phyloP scores from a whole-genome alignment of 2,113 vertebrate species.

The Protobothrops flavoviridis region DNA sequence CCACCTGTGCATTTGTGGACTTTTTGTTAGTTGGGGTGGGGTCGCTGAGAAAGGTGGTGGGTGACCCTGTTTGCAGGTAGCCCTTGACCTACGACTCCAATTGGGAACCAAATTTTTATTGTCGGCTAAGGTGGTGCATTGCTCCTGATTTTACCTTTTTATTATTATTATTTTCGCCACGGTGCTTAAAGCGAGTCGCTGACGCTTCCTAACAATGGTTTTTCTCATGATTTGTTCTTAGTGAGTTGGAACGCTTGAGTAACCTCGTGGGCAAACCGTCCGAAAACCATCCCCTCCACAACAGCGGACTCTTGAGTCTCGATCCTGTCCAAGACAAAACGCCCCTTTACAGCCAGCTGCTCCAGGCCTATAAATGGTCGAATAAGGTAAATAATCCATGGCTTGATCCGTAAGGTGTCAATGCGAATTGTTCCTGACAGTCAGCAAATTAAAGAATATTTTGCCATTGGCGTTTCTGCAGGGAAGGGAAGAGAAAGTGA shows the following conservation, averaged over 20 bases:
- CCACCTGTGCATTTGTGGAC: too few relatives aligned
- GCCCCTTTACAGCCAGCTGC: conserved; percentile 93
- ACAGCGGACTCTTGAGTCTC: conserved; percentile 91
- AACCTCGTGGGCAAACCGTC: conserved; percentile 93
- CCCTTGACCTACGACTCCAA: too few relatives aligned
- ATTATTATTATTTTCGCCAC: too few relatives aligned
- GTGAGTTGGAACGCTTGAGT: conserved; percentile 91
- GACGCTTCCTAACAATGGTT: not conserved
- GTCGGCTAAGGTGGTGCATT: too few relatives aligned
- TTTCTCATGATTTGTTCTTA: conserved; percentile 67
- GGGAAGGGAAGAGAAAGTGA: not conserved
- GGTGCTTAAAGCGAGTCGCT: too few relatives aligned
- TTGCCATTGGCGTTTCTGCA: not conserved
- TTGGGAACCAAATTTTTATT: too few relatives aligned
- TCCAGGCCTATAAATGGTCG: conserved; percentile 98
- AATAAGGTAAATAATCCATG: conserved; percentile 83
- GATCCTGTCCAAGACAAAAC: conserved; percentile 99
- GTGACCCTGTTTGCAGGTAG: too few relatives aligned
- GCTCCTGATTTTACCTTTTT: too few relatives aligned
- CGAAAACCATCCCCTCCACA: conserved; percentile 95
- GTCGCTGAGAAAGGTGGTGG: too few relatives aligned
- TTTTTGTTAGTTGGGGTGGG: too few relatives aligned
- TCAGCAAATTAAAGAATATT: not conserved
- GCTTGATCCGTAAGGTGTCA: not conserved
- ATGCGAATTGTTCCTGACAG: not conserved